phyloP scores from a whole-genome alignment of 2,113 vertebrate genomes.

The Corythaeola cristata region DNA sequence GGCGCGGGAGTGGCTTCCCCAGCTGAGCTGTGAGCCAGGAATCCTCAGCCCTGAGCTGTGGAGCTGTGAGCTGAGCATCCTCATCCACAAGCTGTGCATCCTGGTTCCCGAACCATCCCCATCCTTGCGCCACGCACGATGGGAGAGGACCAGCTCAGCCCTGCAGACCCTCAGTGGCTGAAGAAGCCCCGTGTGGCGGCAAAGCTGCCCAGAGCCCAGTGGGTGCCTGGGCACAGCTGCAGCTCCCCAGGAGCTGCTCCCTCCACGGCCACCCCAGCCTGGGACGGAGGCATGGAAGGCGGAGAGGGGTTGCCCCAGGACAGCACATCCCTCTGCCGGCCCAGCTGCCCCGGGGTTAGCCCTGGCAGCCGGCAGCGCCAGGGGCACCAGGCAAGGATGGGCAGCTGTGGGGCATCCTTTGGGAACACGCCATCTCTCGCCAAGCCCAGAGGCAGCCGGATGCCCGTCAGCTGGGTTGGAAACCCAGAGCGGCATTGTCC shows the following conservation, averaged over 20 bases:
- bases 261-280: neutral
- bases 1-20: neutral
- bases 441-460: neutral
- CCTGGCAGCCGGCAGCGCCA: neutral
- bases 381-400: fast-evolving
- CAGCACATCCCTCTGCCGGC: neutral
- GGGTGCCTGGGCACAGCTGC: fast-evolving
- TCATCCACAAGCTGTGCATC: no score
- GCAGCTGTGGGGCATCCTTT: neutral
- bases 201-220: neutral
- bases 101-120: neutral
- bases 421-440: neutral
- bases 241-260: neutral
- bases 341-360: neutral
- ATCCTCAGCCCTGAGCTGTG: neutral
- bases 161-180: neutral
- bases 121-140: fast-evolving
- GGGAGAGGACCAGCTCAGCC: neutral
- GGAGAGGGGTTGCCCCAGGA: neutral
- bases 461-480: neutral
- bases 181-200: neutral
- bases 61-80: neutral
- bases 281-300: neutral
- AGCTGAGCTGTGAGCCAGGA: neutral
- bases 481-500: neutral